phyloP scores from a whole-genome alignment of 37 sponge, comb jelly and placozoan genomes.

The Lycopodina hypogea region DNA sequence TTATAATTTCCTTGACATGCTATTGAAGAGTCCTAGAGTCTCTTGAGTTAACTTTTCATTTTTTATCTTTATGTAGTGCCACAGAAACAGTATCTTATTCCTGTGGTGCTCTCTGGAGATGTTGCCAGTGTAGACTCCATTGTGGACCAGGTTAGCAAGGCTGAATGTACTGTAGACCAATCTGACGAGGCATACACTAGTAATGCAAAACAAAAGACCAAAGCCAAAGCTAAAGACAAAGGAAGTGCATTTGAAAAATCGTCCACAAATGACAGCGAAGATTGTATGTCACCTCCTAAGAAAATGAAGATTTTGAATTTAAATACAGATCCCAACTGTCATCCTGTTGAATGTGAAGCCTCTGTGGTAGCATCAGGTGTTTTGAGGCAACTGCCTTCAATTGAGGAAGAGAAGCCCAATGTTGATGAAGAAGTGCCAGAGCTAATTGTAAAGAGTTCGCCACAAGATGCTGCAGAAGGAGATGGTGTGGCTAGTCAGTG shows the following conservation, averaged over 20 bases:
- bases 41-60: too few relatives aligned
- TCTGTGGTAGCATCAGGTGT: too few relatives aligned
- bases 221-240: too few relatives aligned
- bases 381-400: background rate
- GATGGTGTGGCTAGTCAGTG: background rate
- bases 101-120: conserved; percentile 23
- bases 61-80: conserved; percentile 8
- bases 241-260: too few relatives aligned
- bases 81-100: conserved; percentile 9
- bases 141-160: conserved; percentile 1
- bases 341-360: too few relatives aligned
- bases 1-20: too few relatives aligned
- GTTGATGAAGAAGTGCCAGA: background rate
- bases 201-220: too few relatives aligned
- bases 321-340: background rate
- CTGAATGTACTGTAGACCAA: background rate
- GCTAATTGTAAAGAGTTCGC: background rate
- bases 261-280: too few relatives aligned
- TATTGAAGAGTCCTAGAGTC: too few relatives aligned
- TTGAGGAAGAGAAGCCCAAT: background rate
- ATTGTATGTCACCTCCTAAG: background rate
- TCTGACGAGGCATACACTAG: background rate
- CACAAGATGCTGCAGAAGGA: background rate
- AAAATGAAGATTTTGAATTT: background rate
- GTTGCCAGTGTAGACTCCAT: conserved; percentile 20